Evolutionary conservation across 2,888 invertebrate genomes (phyloP).

Genomic region (Hemaris fuciformis): DNA sequence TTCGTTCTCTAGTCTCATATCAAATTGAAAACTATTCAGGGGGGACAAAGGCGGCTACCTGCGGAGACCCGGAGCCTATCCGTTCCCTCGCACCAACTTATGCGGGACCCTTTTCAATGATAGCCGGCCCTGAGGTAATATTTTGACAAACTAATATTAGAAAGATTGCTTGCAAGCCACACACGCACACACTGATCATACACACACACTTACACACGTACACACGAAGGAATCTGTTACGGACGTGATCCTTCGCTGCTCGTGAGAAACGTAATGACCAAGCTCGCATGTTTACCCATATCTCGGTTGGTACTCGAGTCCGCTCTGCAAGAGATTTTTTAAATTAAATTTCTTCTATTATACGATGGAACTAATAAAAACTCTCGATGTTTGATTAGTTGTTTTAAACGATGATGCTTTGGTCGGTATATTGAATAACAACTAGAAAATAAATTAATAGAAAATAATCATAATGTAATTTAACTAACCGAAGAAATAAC

Average conservation of each 20-base stretch:
- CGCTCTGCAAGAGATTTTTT: not conserved
- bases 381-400: not conserved
- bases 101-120: slow-evolving; percentile 26
- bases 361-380: no score
- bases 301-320: not conserved
- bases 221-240: not conserved
- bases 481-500: no score
- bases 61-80: slow-evolving; percentile 10
- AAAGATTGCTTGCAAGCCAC: slow-evolving; percentile 7
- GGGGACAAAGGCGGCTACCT: slow-evolving; percentile 12
- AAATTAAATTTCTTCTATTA: not conserved
- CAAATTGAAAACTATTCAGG: slow-evolving; percentile 17
- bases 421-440: no score
- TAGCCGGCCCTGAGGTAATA: slow-evolving; percentile 18
- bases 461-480: no score
- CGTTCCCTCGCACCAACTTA: slow-evolving; percentile 17
- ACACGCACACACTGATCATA: not conserved
- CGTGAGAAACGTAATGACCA: not conserved
- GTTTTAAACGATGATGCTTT: no score
- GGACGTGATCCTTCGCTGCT: not conserved
- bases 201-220: not conserved
- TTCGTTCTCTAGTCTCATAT: slow-evolving; percentile 14
- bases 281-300: not conserved
- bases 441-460: no score
- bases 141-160: slow-evolving; percentile 33